These are phyloP conservation scores for Holocentrus rufus DNA, from an alignment of 2,797 vertebrate genomes.

Conservation along the genomic window DNA sequence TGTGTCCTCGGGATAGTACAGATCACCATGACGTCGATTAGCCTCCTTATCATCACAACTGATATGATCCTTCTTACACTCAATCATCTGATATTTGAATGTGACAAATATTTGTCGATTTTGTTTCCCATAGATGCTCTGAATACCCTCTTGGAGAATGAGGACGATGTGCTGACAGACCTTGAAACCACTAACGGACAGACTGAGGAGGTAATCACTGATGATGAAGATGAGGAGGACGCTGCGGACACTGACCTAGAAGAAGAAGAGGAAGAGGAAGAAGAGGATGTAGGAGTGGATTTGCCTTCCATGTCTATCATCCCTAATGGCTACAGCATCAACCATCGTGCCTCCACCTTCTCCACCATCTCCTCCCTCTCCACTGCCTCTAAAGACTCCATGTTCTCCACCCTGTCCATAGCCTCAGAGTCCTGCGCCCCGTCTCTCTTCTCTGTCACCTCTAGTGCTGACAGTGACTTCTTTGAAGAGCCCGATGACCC, in stretches of 20 bases:
- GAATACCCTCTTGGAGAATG: slow-evolving; percentile 87
- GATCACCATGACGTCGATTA: too few relatives aligned
- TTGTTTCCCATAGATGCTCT: slow-evolving; percentile 85
- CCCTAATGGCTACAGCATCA: slow-evolving; percentile 60
- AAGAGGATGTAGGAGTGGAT: slow-evolving; percentile 55
- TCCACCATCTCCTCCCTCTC: slow-evolving; percentile 84
- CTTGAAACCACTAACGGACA: slow-evolving; percentile 42
- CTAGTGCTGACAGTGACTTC: slow-evolving; percentile 91
- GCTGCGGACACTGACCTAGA: slow-evolving; percentile 59
- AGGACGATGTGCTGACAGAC: slow-evolving; percentile 74
- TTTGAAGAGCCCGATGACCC: slow-evolving; percentile 90
- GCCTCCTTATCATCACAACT: too few relatives aligned
- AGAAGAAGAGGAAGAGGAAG: slow-evolving; percentile 76
- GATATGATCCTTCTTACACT: not conserved
- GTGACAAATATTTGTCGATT: not conserved
- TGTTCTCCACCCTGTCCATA: slow-evolving; percentile 84
- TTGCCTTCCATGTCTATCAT: slow-evolving; percentile 43
- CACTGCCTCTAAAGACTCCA: slow-evolving; percentile 85
- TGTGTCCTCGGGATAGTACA: too few relatives aligned
- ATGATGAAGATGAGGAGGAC: slow-evolving; percentile 74
- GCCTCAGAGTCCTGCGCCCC: slow-evolving; percentile 83
- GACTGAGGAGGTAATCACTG: slow-evolving; percentile 62
- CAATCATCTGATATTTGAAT: too few relatives aligned
- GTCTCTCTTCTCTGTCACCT: slow-evolving; percentile 88
- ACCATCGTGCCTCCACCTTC: slow-evolving; percentile 86